Percentiles rank a stretch among this genome's conserved stretches.
Conservation (phyloP, 2,797 vertebrate genomes). For the Zalophus californianus region DNA sequence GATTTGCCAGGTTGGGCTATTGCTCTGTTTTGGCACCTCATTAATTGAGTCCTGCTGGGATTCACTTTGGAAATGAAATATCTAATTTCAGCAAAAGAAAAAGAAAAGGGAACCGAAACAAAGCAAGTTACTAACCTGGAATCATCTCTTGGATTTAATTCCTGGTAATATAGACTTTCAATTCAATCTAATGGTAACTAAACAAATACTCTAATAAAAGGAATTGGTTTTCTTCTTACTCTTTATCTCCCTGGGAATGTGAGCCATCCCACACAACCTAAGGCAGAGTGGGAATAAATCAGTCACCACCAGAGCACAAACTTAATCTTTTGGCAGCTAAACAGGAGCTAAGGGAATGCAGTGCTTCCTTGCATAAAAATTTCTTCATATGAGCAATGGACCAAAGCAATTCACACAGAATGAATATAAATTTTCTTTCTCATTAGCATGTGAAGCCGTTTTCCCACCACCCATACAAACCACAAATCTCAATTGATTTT, state of each 20-base stretch:
- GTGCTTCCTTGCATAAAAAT: neutral
- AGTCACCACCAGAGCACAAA: constrained; percentile 25
- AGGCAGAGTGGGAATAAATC: neutral
- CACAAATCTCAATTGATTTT: neutral
- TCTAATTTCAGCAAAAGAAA: neutral
- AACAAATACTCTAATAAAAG: neutral
- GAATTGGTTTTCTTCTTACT: neutral
- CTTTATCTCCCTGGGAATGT: neutral
- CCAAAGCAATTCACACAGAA: constrained; percentile 50
- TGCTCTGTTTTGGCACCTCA: neutral
- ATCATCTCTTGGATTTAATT: neutral
- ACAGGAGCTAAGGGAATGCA: neutral
- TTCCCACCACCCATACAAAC: neutral
- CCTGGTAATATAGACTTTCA: neutral
- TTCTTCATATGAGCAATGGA: constrained; percentile 22
- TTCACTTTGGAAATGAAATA: neutral
- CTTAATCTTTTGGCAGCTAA: constrained; percentile 49
- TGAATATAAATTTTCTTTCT: constrained; percentile 51
- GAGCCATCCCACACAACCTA: neutral
- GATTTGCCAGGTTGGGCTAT: neutral
- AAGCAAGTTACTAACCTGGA: neutral
- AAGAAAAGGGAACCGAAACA: neutral
- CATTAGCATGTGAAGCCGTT: constrained; percentile 27
- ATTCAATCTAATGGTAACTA: neutral
- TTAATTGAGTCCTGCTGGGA: neutral